Percentiles rank a stretch among this genome's conserved stretches.
These are phyloP conservation scores for Drosophila subsilvestris DNA, from an alignment of 2,888 invertebrate species.

Conservation along the genomic window DNA sequence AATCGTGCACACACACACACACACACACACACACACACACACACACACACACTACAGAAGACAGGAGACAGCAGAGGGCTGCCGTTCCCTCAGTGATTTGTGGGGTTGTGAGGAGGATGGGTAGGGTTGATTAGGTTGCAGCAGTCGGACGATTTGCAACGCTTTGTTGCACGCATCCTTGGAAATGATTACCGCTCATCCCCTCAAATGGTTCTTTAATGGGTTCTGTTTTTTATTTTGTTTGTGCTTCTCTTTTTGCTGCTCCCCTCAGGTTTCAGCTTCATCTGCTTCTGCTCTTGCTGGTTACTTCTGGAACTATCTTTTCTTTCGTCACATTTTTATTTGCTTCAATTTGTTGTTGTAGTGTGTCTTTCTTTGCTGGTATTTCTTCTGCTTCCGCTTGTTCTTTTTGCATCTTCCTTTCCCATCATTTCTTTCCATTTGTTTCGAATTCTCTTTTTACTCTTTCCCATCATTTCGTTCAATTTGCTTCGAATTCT, in stretches of 20 bases:
- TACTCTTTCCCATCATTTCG: no score
- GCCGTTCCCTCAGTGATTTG: not conserved
- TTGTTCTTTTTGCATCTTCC: no score
- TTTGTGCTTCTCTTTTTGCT: not conserved
- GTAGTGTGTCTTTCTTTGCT: no score
- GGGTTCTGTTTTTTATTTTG: not conserved
- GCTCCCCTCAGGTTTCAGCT: not conserved
- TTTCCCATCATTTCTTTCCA: no score
- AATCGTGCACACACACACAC: constrained; percentile 21
- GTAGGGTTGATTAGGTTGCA: constrained; percentile 22
- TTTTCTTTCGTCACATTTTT: constrained; percentile 24
- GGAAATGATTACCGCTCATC: constrained; percentile 39
- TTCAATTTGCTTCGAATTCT: no score
- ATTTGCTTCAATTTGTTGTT: no score
- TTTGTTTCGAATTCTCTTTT: no score
- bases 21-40: no score
- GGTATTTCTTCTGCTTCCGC: no score
- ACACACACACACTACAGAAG: not conserved
- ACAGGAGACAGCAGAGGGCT: not conserved
- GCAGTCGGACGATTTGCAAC: constrained; percentile 68
- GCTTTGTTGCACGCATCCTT: constrained; percentile 74
- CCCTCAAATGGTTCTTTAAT: not conserved
- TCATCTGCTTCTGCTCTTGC: no score
- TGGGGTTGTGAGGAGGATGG: constrained; percentile 1
- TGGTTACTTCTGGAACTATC: not conserved